phyloP scores from a whole-genome alignment of 2,888 invertebrate genomes.

The Camptogramma bilineatum region DNA sequence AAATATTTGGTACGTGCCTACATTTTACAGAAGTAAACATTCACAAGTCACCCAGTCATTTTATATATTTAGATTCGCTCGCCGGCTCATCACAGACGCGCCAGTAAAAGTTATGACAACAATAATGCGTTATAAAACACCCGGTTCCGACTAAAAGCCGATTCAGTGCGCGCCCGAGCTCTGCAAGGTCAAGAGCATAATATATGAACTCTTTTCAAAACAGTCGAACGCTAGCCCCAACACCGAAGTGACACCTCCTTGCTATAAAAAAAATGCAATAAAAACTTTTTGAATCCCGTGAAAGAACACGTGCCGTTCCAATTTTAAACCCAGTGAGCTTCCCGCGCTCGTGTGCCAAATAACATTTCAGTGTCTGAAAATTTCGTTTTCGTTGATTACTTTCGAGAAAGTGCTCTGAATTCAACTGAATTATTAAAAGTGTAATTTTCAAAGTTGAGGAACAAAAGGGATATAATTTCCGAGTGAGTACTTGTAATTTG shows the following conservation, averaged over 20 bases:
- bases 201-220: conserved; percentile 70
- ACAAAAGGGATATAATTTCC: conserved; percentile 42
- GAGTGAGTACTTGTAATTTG: conserved; percentile 53
- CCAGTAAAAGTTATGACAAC: conserved; percentile 80
- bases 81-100: conserved; percentile 33
- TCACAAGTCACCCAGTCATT: not conserved
- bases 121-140: conserved; percentile 81
- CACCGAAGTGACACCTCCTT: conserved; percentile 67
- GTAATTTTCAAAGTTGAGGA: conserved; percentile 47
- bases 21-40: no score
- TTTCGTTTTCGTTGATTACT: conserved; percentile 27
- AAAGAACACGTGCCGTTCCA: conserved; percentile 59
- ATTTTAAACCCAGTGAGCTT: conserved; percentile 60
- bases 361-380: conserved; percentile 46
- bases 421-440: conserved; percentile 13
- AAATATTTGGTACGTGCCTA: no score
- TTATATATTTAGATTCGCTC: not conserved
- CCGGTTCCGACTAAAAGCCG: conserved; percentile 71
- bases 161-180: conserved; percentile 74
- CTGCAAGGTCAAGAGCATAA: conserved; percentile 79
- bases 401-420: conserved; percentile 20
- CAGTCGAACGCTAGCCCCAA: conserved; percentile 68
- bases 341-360: conserved; percentile 47
- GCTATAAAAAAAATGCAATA: conserved; percentile 45
- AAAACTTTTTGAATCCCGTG: conserved; percentile 46